Evolutionary conservation across 1,140 invertebrate genomes (phyloP), one percentile per base, ranked within the genome.

Genomic region (Diprion similis): DNA sequence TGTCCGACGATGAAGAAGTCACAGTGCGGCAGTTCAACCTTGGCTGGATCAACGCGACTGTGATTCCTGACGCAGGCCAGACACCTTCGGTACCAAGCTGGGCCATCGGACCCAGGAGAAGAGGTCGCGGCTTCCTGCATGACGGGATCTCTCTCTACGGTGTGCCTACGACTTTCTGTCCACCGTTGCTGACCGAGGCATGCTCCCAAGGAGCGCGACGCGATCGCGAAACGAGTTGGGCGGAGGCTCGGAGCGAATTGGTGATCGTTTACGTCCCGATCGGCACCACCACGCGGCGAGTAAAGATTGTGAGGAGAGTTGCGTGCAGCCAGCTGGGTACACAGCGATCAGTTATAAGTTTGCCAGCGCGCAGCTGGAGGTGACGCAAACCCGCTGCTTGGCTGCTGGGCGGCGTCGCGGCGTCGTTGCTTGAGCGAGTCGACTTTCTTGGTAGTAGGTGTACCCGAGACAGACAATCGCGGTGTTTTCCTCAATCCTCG

Each of bases 1-100:
- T 86, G 82, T 13, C 78, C 85, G 0, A 86, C 81, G 45, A 80
- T 79, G 19, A 87, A 84, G 66, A 87, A 88, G 45, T 87, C 86
- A 46, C 85, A 87, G 47, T 87, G 84, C 0, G 81, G 76, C 59
- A 86, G 78, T 47, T 86, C 82, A 46, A 86, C 72, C 46, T 78
- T 80, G 0, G 80, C 83, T 0, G 86, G 87, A 51, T 80, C 80
- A 45, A 87, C 78, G 47, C 81, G 78, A 59, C 85, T 85, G 0
- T 81, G 80, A 76, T 85, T 86, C 59, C 72, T 82, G 73, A 86
- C 74, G 66, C 82, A 82, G 47, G 81, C 77, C 67, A 83, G 76
- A 19, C 82, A 79, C 71, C 85, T 87, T 0, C 76, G 73, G 70
- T 83, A 87, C 84, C 86, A 87, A 7, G 81, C 1, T 2, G 46